These are phyloP conservation scores for Hypanus sabinus DNA, from an alignment of 2,113 vertebrate genomes.

Conservation along the genomic window DNA sequence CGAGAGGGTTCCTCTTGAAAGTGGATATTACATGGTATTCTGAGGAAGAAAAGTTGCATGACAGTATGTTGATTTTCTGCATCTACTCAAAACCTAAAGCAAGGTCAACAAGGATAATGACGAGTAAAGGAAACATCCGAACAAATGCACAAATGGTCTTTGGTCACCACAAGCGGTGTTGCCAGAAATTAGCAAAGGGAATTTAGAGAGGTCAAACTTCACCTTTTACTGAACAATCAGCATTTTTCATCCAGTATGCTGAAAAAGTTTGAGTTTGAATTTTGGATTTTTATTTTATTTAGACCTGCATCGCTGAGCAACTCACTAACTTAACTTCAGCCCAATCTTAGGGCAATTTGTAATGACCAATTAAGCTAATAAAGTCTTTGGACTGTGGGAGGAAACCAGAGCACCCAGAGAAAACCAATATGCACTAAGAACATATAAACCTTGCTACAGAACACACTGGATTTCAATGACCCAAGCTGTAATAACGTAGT, in stretches of 20 bases:
- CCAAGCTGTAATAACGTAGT: too few species aligned
- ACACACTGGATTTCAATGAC: too few species aligned
- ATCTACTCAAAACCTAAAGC: background rate
- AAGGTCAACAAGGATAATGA: background rate
- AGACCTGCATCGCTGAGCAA: too few species aligned
- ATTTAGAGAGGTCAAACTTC: background rate
- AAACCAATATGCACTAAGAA: too few species aligned
- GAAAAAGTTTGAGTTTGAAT: background rate
- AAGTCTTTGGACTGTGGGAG: too few species aligned
- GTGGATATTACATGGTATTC: slow-evolving; percentile 99
- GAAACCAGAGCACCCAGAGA: too few species aligned
- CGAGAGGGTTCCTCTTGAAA: slow-evolving; percentile 99
- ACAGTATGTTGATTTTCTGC: slow-evolving; percentile 47
- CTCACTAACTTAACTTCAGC: too few species aligned
- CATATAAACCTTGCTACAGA: too few species aligned
- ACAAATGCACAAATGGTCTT: background rate
- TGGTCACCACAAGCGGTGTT: background rate
- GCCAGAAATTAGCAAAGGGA: background rate
- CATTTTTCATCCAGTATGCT: background rate
- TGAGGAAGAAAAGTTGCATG: slow-evolving; percentile 83
- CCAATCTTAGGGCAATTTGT: too few species aligned
- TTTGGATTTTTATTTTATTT: too few species aligned
- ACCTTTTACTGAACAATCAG: background rate
- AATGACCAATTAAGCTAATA: too few species aligned
- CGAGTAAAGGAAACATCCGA: background rate